Evolutionary conservation across 2,797 vertebrate species (phyloP), one percentile per base, ranked within the genome.

Genomic region (Enteromius treurensis): DNA sequence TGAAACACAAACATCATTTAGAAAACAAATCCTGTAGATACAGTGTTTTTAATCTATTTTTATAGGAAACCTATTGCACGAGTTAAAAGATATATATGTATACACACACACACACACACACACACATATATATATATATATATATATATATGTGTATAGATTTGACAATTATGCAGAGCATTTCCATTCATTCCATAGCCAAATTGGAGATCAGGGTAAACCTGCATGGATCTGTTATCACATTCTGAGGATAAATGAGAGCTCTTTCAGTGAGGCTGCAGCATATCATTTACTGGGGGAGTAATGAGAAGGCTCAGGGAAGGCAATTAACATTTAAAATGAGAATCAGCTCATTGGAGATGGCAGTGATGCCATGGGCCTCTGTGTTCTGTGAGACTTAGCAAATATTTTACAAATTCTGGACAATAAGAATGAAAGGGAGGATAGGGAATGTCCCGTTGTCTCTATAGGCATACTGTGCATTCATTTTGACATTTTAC

Each of bases 251-350:
- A 91, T 90, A 90, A 90, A 91, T 90, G 82, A 84, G 80, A 84
- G 86, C 81, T 45, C 77, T 87, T 87, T 90, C 74, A 88, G 62
- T 49, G 67, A 74, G 69, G 85, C 88, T 90, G 84, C 77, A 86
- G 88, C 88, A 88, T 90, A 92, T 91, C 81, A 89, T 92, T 93
- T 90, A 89, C 87, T 88, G 91, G 81, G 80, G 86, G 51, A 70
- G 85, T 90, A 92, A 93, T 93, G 91, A 92, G 87, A 91, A 90
- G 85, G 88, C 87, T 86, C 84, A 73, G 85, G 82, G 89, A 91
- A 86, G 82, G 90, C 92, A 92, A 94, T 94, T 93, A 92, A 92
- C 91, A 93, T 93, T 93, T 93, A 89, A 93, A 87, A 92, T 88
- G 67, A n/a, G 81, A 85, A 69, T 87, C 42, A 86, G 87, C 88